A percentile compares a stretch with the other conserved stretches of the same genome.
These are phyloP conservation scores for Saccopteryx leptura DNA, from an alignment of 2,113 vertebrate genomes.

Conservation along the genomic window DNA sequence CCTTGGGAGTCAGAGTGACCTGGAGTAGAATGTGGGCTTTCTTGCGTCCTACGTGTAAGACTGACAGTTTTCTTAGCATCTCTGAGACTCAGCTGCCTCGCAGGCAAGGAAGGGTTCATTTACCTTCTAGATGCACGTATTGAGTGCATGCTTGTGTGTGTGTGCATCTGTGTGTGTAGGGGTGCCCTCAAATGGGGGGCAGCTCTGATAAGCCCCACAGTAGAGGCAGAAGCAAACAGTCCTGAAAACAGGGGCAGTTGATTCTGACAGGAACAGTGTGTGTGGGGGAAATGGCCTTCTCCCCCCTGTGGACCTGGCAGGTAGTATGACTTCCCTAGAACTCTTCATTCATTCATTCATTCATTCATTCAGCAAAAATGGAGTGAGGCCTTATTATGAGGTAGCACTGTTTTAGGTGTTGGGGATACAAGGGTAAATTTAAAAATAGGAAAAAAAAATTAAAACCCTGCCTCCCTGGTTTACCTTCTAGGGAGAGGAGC, in stretches of 20 bases:
- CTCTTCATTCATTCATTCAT: neutral
- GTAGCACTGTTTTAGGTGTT: neutral
- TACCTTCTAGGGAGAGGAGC: neutral
- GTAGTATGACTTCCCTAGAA: neutral
- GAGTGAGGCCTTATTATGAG: neutral
- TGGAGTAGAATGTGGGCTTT: neutral
- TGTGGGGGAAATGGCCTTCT: neutral
- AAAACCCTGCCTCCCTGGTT: neutral
- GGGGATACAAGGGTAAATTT: neutral
- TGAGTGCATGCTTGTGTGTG: neutral
- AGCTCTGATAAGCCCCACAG: neutral
- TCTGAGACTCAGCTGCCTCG: neutral
- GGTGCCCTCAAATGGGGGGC: neutral
- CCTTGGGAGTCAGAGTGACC: neutral
- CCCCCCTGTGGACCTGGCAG: neutral
- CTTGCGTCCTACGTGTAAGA: neutral
- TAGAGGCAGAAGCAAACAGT: neutral
- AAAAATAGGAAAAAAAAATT: neutral
- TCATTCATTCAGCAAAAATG: neutral
- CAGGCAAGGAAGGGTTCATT: fast-evolving
- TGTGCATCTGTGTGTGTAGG: neutral
- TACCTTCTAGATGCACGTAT: neutral
- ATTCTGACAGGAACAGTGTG: neutral
- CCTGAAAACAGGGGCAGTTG: fast-evolving
- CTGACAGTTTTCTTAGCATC: neutral